A percentile compares a stretch with the other conserved stretches of the same genome.
Conservation (phyloP, 2,888 invertebrate genomes). For the Limnephilus marmoratus region DNA sequence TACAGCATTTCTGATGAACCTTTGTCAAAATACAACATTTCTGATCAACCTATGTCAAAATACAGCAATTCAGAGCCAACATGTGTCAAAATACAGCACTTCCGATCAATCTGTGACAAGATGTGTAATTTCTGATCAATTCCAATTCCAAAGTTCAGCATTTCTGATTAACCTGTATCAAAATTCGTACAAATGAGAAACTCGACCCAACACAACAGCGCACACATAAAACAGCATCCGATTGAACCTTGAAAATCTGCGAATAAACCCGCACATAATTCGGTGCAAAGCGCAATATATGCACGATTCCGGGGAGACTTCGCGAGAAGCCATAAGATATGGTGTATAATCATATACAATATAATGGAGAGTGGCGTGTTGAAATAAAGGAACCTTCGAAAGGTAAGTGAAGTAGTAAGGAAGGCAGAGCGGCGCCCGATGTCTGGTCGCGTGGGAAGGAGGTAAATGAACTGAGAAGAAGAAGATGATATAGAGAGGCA, state of each 20-base stretch:
- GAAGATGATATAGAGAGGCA: constrained; percentile 15
- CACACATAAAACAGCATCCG: neutral
- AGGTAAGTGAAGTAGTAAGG: neutral
- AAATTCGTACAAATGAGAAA: neutral
- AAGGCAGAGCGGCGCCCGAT: constrained; percentile 10
- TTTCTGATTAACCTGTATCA: no score
- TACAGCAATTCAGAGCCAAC: no score
- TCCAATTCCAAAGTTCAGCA: no score
- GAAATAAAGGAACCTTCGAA: neutral
- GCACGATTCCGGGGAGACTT: neutral
- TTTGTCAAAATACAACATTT: neutral
- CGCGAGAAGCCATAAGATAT: neutral
- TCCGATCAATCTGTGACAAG: no score
- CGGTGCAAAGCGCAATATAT: neutral
- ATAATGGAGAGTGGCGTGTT: neutral
- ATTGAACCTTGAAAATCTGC: neutral
- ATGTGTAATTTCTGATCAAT: no score
- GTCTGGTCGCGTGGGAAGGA: constrained; percentile 41
- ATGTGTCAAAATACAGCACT: no score
- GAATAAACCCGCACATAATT: neutral
- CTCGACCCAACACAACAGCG: neutral
- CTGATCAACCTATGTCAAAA: no score
- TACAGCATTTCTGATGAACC: neutral
- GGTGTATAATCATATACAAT: neutral
- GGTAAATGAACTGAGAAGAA: constrained; percentile 26